phyloP scores from a whole-genome alignment of 2,113 vertebrate species.

The Nothocercus julius region DNA sequence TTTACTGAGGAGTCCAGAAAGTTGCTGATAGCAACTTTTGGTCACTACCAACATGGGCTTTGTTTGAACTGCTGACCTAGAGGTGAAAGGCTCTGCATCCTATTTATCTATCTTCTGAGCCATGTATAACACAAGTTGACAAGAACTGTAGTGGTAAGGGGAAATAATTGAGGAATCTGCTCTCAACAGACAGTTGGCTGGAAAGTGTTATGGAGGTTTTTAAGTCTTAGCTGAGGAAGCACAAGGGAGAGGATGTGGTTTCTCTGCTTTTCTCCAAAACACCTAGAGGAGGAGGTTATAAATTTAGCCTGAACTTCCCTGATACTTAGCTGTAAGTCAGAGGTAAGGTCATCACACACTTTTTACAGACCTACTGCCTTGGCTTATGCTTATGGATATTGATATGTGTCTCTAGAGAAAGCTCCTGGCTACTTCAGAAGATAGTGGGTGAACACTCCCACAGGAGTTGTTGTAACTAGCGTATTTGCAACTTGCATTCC shows the following conservation, averaged over 20 bases:
- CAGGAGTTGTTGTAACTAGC: neutral
- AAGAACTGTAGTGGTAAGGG: constrained; percentile 35
- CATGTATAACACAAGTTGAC: constrained; percentile 63
- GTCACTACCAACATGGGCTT: neutral
- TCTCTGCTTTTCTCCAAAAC: neutral
- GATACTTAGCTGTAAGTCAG: neutral
- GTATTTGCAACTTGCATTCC: neutral
- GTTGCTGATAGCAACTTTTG: neutral
- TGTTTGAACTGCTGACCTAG: constrained; percentile 25
- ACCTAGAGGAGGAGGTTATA: neutral
- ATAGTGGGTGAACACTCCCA: neutral
- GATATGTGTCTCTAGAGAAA: neutral
- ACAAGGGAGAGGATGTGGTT: neutral
- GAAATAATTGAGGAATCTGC: constrained; percentile 33
- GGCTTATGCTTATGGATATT: neutral
- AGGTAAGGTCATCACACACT: neutral
- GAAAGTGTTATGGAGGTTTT: neutral
- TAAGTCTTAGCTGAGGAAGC: neutral
- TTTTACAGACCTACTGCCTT: neutral
- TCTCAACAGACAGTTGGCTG: neutral
- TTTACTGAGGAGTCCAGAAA: neutral
- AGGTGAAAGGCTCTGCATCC: constrained; percentile 58
- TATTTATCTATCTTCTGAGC: constrained; percentile 57
- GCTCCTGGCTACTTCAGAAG: neutral
- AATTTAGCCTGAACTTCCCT: neutral